Base-by-base conservation (phyloP, 2,888 invertebrate species). In the Monopis laevigella region DNA sequence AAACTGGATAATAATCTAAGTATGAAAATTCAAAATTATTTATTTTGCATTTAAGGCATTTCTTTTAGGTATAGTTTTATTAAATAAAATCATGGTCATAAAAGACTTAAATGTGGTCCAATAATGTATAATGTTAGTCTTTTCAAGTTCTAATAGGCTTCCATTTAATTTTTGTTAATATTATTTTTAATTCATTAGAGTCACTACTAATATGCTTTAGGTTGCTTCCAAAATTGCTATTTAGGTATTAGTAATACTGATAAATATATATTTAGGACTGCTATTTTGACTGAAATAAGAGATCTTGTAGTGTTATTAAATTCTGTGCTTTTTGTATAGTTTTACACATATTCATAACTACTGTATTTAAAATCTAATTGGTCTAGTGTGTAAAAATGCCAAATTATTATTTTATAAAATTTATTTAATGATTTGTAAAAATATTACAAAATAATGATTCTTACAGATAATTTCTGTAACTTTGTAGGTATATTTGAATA, bases 71-170 rank as follows among this genome's bases (percentile, higher is more conserved):
- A n/a, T n/a, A n/a, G n/a, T n/a, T n/a, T n/a, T 51, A 50, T 45
- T 47, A 48, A 45, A 49, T 50, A 62, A 56, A n/a, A n/a, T n/a
- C n/a, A n/a, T n/a, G n/a, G n/a, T n/a, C n/a, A 64, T 58, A 48
- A 67, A 72, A 74, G 72, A 73, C 71, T 73, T 72, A 55, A 61
- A 62, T 59, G 71, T 67, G 75, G 77, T 77, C 75, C 77, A 75
- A 75, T 66, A 59, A 57, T 62, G 59, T 56, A 61, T 65, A 54
- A 62, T 56, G 58, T 52, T 53, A 53, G 49, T 50, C 50, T 48
- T 36, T 50, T 51, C 21, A 21, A 34, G 14, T 36, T 21, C n/a
- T n/a, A n/a, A n/a, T 21, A 36, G 17, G 36, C 36, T 36, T 36
- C 36, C 34, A 34, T 18, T 34, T 34, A 34, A 17, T 14, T 34